phyloP scores from a whole-genome alignment of 2,797 vertebrate species.

The Parauchenoglanis punctatus region DNA sequence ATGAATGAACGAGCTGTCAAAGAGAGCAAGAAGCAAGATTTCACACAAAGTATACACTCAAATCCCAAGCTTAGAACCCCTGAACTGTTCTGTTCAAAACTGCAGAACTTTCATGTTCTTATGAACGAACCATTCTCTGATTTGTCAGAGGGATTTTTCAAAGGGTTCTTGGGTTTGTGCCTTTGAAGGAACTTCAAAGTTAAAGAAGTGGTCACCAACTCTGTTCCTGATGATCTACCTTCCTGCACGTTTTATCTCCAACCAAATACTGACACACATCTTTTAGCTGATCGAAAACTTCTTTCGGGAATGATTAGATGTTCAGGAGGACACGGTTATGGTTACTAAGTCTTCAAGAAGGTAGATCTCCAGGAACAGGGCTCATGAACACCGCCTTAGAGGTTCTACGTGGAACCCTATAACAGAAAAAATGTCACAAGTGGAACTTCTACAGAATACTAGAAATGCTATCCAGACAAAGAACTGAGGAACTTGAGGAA shows the following conservation, averaged over 20 bases:
- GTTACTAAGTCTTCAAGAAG: too few relatives aligned
- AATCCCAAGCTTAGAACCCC: not conserved
- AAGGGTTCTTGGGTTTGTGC: not conserved
- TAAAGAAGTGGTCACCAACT: too few relatives aligned
- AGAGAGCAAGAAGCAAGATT: not conserved
- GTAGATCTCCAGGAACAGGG: too few relatives aligned
- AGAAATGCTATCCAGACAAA: not conserved
- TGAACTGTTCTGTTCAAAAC: not conserved
- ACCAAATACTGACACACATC: too few relatives aligned
- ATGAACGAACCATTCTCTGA: not conserved
- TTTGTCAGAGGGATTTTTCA: not conserved
- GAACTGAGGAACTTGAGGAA: not conserved
- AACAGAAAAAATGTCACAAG: not conserved
- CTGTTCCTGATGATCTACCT: too few relatives aligned
- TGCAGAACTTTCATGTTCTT: not conserved
- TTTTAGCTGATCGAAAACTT: too few relatives aligned
- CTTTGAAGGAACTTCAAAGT: not conserved
- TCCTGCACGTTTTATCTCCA: too few relatives aligned
- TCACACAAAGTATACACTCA: not conserved
- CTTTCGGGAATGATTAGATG: too few relatives aligned
- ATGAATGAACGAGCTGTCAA: not conserved
- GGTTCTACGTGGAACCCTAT: not conserved
- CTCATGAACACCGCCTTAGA: not conserved
- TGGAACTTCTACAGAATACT: not conserved
- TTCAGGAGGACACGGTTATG: too few relatives aligned